A percentile compares a stretch with the other conserved stretches of the same genome.
Evolutionary conservation across 2,888 invertebrate genomes (phyloP).

Genomic region (Eupithecia tripunctaria): DNA sequence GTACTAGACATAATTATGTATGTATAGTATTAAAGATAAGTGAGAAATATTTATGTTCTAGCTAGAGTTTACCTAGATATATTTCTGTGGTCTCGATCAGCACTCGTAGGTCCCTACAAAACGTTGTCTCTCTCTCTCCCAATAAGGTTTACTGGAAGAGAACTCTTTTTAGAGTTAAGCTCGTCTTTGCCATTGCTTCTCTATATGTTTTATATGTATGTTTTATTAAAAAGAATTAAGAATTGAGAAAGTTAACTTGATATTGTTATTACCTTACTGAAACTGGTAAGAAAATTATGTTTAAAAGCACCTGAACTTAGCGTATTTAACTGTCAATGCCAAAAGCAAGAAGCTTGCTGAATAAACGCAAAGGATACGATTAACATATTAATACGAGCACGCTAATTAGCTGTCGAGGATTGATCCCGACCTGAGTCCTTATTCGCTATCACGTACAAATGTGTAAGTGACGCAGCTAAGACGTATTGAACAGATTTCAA

Average conservation of each 20-base stretch:
- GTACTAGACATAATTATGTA: too few species aligned
- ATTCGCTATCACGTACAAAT: not conserved
- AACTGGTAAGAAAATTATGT: not conserved
- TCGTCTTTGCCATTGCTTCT: too few species aligned
- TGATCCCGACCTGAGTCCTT: slow-evolving; percentile 44
- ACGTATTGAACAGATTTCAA: not conserved
- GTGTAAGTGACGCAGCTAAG: not conserved
- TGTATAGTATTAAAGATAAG: too few species aligned
- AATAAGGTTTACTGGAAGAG: too few species aligned
- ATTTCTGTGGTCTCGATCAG: too few species aligned
- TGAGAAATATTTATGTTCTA: too few species aligned
- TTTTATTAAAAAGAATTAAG: too few species aligned
- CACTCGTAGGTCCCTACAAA: too few species aligned
- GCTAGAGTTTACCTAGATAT: too few species aligned
- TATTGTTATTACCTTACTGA: not conserved
- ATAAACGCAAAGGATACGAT: slow-evolving; percentile 56
- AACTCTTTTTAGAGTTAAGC: too few species aligned
- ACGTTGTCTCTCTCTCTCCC: too few species aligned
- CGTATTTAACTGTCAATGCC: not conserved
- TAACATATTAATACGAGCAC: slow-evolving; percentile 67
- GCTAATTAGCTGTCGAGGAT: slow-evolving; percentile 68
- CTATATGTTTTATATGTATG: too few species aligned
- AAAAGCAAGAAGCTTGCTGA: slow-evolving; percentile 15
- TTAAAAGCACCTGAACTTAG: not conserved
- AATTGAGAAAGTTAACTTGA: not conserved